Conservation (phyloP, 1,140 invertebrate genomes). For the Tetragnatha versicolor region DNA sequence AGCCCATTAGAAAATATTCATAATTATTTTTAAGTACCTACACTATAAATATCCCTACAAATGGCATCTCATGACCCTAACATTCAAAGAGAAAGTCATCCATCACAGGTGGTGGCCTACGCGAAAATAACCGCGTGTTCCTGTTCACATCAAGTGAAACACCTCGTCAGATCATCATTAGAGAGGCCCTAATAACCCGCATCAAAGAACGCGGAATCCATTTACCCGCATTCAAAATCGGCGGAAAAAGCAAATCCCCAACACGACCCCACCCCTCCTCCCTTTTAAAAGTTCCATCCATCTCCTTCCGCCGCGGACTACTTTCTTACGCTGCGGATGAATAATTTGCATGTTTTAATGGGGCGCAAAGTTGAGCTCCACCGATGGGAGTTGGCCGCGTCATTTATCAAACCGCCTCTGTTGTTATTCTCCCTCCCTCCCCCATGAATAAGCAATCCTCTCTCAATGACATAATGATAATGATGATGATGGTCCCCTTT, state of each 20-base stretch:
- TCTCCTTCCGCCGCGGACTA: constrained; percentile 39
- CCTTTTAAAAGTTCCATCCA: constrained; percentile 38
- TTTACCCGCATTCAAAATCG: too few species aligned
- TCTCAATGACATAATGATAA: constrained; percentile 53
- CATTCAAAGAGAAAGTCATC: too few species aligned
- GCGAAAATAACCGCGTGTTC: too few species aligned
- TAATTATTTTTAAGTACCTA: too few species aligned
- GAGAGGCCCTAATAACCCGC: too few species aligned
- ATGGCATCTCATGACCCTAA: too few species aligned
- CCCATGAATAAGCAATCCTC: constrained; percentile 48
- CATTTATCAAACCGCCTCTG: constrained; percentile 47
- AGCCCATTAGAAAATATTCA: too few species aligned
- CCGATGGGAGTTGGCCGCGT: constrained; percentile 37
- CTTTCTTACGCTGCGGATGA: constrained; percentile 49
- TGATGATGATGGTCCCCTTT: constrained; percentile 38
- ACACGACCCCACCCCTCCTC: neutral
- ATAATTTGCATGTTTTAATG: constrained; percentile 54
- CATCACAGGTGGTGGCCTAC: too few species aligned
- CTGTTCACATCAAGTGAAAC: too few species aligned
- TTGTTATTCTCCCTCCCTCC: constrained; percentile 28
- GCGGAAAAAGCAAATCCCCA: constrained; percentile 20
- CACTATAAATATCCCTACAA: too few species aligned
- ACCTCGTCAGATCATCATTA: too few species aligned
- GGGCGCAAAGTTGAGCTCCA: constrained; percentile 50
- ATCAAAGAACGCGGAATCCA: too few species aligned